Evolutionary conservation across 2,113 vertebrate genomes (phyloP), one percentile per base, ranked within the genome.

Genomic region (Neomonachus schauinslandi): DNA sequence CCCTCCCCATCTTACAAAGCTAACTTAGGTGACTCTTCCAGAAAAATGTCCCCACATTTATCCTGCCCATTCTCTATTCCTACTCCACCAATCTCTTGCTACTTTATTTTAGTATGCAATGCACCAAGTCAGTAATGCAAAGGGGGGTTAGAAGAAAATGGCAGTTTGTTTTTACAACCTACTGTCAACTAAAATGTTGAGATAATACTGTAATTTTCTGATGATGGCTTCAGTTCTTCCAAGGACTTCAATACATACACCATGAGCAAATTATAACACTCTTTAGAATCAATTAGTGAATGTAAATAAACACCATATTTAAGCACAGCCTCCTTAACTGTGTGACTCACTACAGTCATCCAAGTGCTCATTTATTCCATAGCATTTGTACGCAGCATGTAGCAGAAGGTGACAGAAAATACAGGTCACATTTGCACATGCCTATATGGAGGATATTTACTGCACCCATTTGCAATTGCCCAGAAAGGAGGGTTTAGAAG

Each of bases 271-370:
- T 72, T 97, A 72, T 49, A 81, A 91, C 51, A 74, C 49, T 67
- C 24, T 91, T 92, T 59, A 74, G 63, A 87, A 12, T 83, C 84
- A 92, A 51, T 92, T 96, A 94, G 18, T 84, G 12, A n/a, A 53
- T 77, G 26, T 92, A 94, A 97, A 71, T 69, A 97, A 92, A 95
- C 21, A 88, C 1, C 12, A 96, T 49, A 80, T 36, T 89, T 86
- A 76, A 88, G 26, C 39, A 95, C 42, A 95, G 10, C 36, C 33
- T 93, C 67, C 88, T 96, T 59, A 90, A 65, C 10, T 36, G 11
- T 82, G 14, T 72, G 33, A 80, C 42, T 67, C 87, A 83, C 33
- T 89, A 42, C 21, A 93, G 36, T 87, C 63, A 87, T 72, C 76
- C 39, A 95, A 89, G 11, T 79, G 36, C 15, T 95, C 61, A 76